Evolutionary conservation across 2,888 invertebrate species (phyloP).

Genomic region (Selenia dentaria): DNA sequence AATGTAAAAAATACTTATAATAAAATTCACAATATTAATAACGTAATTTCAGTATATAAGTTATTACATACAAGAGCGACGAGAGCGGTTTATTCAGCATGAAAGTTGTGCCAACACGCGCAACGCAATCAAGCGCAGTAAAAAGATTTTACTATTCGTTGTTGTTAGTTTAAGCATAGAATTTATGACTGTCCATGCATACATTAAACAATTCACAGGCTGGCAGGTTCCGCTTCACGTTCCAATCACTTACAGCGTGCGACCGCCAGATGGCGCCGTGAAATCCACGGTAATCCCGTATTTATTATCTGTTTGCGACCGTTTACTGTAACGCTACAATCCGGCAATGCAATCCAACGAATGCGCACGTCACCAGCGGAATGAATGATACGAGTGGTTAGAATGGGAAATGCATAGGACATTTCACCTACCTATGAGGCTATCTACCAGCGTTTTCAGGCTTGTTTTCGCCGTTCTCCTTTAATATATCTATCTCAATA

Average conservation of each 20-base stretch:
- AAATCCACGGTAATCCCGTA: conserved; percentile 70
- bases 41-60: too few relatives aligned
- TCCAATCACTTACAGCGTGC: conserved; percentile 62
- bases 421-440: too few relatives aligned
- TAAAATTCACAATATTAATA: too few relatives aligned
- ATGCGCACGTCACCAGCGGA: conserved; percentile 39
- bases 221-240: conserved; percentile 42
- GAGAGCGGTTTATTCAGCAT: too few relatives aligned
- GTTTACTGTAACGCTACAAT: conserved; percentile 44
- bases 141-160: too few relatives aligned
- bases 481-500: too few relatives aligned
- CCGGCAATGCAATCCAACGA: conserved; percentile 48
- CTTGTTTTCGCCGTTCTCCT: too few relatives aligned
- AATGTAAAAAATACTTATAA: too few relatives aligned
- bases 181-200: conserved; percentile 21
- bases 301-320: conserved; percentile 76
- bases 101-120: too few relatives aligned
- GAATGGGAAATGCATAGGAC: not conserved
- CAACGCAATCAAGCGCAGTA: too few relatives aligned
- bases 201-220: conserved; percentile 47
- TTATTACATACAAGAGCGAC: too few relatives aligned
- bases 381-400: conserved; percentile 40
- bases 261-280: conserved; percentile 62
- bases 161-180: conserved; percentile 1
- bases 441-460: too few relatives aligned